Percentiles rank a stretch among this genome's conserved stretches.
These are phyloP conservation scores for Tonatia bakeri DNA, from an alignment of 2,113 vertebrate species.

Conservation along the genomic window DNA sequence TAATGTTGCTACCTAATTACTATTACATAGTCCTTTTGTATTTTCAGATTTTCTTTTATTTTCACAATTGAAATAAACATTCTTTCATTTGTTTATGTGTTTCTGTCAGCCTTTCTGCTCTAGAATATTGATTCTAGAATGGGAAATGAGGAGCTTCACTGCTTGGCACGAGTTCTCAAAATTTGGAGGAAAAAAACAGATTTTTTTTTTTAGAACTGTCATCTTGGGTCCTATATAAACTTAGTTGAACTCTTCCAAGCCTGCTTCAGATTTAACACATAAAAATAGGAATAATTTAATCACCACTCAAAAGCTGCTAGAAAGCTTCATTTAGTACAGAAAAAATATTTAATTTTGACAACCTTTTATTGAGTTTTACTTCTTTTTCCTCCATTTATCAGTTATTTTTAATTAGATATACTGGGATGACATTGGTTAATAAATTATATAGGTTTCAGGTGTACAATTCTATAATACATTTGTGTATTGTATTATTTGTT, in stretches of 20 bases:
- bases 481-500: too few relatives aligned
- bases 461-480: too few relatives aligned
- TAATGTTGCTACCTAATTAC: background rate
- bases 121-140: background rate
- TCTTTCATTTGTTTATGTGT: background rate
- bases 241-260: background rate
- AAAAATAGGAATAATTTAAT: slow-evolving; percentile 16
- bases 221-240: background rate
- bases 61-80: background rate
- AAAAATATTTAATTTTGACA: background rate
- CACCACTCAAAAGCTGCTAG: background rate
- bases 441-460: too few relatives aligned
- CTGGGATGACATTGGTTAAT: too few relatives aligned
- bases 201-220: background rate
- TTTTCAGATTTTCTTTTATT: background rate
- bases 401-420: background rate
- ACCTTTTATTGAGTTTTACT: background rate
- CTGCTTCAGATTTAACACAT: background rate
- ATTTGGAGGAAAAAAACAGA: background rate
- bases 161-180: background rate
- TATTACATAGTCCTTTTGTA: background rate
- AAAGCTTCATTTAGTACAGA: background rate
- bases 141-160: background rate
- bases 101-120: background rate
- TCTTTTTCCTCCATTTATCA: background rate